Base-by-base conservation (phyloP, 2,797 vertebrate species). In the Sternotherus odoratus region DNA sequence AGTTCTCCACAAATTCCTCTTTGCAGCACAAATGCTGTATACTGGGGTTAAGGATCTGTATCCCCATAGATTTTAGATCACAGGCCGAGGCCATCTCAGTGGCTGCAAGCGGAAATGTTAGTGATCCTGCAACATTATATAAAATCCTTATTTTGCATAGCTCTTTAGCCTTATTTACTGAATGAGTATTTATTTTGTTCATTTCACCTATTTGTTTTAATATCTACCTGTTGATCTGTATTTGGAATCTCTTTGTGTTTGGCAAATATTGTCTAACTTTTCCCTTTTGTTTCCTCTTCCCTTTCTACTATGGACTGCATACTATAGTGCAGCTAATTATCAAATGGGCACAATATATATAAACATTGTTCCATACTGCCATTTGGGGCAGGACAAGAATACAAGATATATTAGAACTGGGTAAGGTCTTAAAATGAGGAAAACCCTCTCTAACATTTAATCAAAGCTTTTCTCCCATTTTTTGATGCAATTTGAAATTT, bases 251-350 rank as follows among this genome's bases (percentile, higher is more conserved):
- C 24, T 23, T 1, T 4, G 5, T 49, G 75, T 50, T 88, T 92
- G 72, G 53, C 91, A 75, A 92, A 12, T 78, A 91, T 93, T 94
- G 86, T 15, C 26, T 16, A 95, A 94, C 74, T 48, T 49, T 90
- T 92, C 92, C 72, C 69, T 95, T 87, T 66, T 79, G 48, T 92
- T 93, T 95, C 54, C 72, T 91, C 94, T 96, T 81, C 89, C 86
- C 57, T 89, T 46, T 74, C 72, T 77, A 85, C 50, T 93, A 87
- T 63, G 81, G 86, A 87, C 82, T 46, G 13, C 16, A 75, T 30
- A 75, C 4, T 69, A 39, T 39, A 69, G 36, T 39, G 19, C 21
- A 23, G 66, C 66, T n/a, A 66, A n/a, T 66, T 36, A n/a, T 36
- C n/a, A 19, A 19, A 36, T 66, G 63, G n/a, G n/a, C 16, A 66